Evolutionary conservation across 1,140 invertebrate genomes (phyloP), one percentile per base, ranked within the genome.

Genomic region (Thalassaphorura encarpata): DNA sequence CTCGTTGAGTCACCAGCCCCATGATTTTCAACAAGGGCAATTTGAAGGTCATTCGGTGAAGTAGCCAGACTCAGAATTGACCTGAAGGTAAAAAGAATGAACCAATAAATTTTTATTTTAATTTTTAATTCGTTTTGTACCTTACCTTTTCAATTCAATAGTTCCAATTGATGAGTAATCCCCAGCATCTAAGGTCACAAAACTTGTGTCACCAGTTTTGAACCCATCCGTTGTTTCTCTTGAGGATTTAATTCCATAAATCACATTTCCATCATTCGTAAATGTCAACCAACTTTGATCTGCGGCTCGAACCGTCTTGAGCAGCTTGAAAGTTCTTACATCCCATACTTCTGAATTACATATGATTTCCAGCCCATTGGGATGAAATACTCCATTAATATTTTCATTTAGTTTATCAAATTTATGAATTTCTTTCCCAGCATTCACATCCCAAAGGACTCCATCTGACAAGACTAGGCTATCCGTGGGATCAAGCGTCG

Each of bases 401-500:
- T 83, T 83, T 68, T 94, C 85, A 74, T 97, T 97, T 21, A 98
- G 78, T 72, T 98, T 98, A 74, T 98, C 96, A 68, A 99, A 93
- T 68, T 97, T 98, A 70, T 98, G 92, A 45, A 97, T 87, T 66
- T 87, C 80, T 66, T 85, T 87, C 2, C 83, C 83, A 0, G 83
- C 80, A 54, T 85, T 82, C 6, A 95, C 83, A 73, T 99, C 96
- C 84, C 91, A 99, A 0, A 99, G 73, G 2, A 97, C 91, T 29
- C 96, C 96, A 72, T 99, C 95, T 68, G 86, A 90, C 1, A 99
- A 73, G 18, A 98, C 83, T 26, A 99, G 72, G 65, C 97, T 89
- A 71, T 99, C 95, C 15, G 85, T 86, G 58, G 88, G 87, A 71
- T 86, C 89, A 69, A 97, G 96, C 0, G 89, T 93, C 0, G 95